Conservation (phyloP, 30 jellyfish, hydroid and myxozoan genomes). For the Catostylus mosaicus region DNA sequence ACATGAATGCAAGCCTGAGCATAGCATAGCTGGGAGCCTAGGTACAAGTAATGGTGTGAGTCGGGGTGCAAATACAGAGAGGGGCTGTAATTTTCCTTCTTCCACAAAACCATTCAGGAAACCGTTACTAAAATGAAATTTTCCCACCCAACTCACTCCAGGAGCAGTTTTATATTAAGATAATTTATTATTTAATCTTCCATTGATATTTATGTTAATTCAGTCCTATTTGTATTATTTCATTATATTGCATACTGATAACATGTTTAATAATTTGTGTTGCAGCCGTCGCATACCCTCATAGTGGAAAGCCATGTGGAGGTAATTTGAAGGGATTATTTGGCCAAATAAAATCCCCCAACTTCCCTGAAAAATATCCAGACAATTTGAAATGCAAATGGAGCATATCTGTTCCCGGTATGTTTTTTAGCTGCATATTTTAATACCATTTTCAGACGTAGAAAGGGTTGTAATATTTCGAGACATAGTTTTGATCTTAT, state of each 20-base stretch:
- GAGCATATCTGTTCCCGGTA: slow-evolving; percentile 84
- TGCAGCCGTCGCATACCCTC: slow-evolving; percentile 8
- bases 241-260: too few species aligned
- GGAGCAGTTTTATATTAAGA: background rate
- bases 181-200: too few species aligned
- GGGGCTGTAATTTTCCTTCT: too few species aligned
- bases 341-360: slow-evolving; percentile 79
- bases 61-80: too few species aligned
- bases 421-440: background rate
- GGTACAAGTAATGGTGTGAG: background rate
- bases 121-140: too few species aligned
- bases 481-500: background rate
- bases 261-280: too few species aligned
- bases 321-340: slow-evolving; percentile 47
- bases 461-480: background rate
- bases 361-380: slow-evolving; percentile 89
- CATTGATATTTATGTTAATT: too few species aligned
- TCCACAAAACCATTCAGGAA: too few species aligned
- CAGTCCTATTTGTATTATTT: too few species aligned
- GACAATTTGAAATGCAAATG: slow-evolving; percentile 77
- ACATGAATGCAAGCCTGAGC: too few species aligned
- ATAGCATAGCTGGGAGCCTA: background rate
- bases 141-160: background rate
- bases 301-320: slow-evolving; percentile 53
- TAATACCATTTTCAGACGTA: background rate